Percentiles rank a stretch among this genome's conserved stretches.
These are phyloP conservation scores for Cerastis leucographa DNA, from an alignment of 2,888 invertebrate species.

Conservation along the genomic window DNA sequence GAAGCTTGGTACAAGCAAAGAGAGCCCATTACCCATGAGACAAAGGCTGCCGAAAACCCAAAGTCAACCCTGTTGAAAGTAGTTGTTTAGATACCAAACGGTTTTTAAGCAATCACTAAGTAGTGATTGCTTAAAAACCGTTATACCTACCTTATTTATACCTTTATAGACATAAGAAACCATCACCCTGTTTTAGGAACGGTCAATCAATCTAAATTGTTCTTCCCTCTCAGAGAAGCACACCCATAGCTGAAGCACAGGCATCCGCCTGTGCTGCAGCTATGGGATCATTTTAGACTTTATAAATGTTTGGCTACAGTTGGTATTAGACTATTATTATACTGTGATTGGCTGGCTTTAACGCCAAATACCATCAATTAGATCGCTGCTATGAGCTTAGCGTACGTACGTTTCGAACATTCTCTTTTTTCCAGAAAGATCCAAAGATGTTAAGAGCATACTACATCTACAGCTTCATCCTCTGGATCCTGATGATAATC, in stretches of 20 bases:
- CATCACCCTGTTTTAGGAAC: background rate
- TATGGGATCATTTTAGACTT: background rate
- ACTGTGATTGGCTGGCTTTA: background rate
- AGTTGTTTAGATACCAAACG: background rate
- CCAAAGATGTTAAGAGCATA: constrained; percentile 24
- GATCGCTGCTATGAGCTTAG: background rate
- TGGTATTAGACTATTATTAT: too few species aligned
- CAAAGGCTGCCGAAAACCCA: background rate
- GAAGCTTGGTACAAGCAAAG: too few species aligned
- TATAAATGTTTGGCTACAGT: too few species aligned
- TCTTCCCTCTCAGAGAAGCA: background rate
- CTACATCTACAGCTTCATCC: constrained; percentile 39
- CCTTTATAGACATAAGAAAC: background rate
- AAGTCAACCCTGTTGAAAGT: background rate
- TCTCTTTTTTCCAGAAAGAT: constrained; percentile 30
- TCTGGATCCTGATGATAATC: constrained; percentile 33
- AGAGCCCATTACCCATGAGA: too few species aligned
- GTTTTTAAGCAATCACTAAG: background rate
- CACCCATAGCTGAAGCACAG: too few species aligned
- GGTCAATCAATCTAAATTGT: background rate
- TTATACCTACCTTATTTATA: too few species aligned
- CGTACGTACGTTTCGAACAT: too few species aligned
- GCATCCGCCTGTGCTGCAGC: too few species aligned
- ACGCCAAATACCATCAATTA: background rate
- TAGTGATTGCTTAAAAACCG: too few species aligned